These are phyloP conservation scores for Odontomyia ornata DNA, from an alignment of 2,888 invertebrate genomes.

Conservation along the genomic window DNA sequence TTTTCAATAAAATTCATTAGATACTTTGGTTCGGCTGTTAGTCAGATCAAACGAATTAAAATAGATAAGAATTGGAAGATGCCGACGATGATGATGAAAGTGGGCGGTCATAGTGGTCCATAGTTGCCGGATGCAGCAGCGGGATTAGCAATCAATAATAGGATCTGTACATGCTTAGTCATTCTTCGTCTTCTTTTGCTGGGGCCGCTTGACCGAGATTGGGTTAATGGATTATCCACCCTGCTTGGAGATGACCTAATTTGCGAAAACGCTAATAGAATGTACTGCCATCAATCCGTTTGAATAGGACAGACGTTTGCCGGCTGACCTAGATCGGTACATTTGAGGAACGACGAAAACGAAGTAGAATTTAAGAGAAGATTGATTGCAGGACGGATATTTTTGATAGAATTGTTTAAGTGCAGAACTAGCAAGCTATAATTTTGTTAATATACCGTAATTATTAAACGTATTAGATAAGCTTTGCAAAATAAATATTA, in stretches of 20 bases:
- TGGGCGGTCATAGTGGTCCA: slow-evolving; percentile 5
- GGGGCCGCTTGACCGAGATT: slow-evolving; percentile 2
- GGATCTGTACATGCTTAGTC: too few relatives aligned
- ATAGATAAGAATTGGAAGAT: background rate
- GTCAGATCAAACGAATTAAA: slow-evolving; percentile 5
- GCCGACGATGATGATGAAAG: slow-evolving; percentile 19
- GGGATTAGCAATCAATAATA: slow-evolving; percentile 13
- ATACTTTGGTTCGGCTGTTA: slow-evolving; percentile 23
- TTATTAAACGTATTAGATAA: too few relatives aligned
- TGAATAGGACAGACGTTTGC: too few relatives aligned
- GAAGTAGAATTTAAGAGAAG: too few relatives aligned
- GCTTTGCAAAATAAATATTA: too few relatives aligned
- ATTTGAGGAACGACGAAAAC: too few relatives aligned
- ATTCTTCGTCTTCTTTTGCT: too few relatives aligned
- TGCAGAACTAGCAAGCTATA: too few relatives aligned
- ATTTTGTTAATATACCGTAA: too few relatives aligned
- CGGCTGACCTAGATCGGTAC: too few relatives aligned
- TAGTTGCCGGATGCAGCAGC: background rate
- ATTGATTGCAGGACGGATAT: too few relatives aligned
- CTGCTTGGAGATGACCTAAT: slow-evolving; percentile 33
- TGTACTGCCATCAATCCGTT: background rate
- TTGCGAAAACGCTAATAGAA: slow-evolving; percentile 20
- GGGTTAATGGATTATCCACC: slow-evolving; percentile 31
- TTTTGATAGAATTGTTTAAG: too few relatives aligned
- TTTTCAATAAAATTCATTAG: slow-evolving; percentile 31